These are phyloP conservation scores for Cryptomyrus ogoouensis DNA, from an alignment of 2,113 vertebrate genomes.

Conservation along the genomic window DNA sequence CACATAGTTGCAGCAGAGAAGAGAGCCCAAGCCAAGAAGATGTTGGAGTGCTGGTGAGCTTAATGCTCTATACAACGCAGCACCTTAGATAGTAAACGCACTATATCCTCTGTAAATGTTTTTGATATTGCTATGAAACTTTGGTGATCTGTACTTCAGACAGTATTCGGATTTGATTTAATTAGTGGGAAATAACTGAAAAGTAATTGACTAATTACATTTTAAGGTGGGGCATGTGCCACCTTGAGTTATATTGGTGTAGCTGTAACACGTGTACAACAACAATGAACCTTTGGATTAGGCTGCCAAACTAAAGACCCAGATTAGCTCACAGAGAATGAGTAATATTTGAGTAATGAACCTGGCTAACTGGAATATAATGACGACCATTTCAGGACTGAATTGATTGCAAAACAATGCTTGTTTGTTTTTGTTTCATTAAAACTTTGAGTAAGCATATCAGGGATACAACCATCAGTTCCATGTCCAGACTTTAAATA, in stretches of 20 bases:
- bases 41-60: slow-evolving; percentile 65
- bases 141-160: not conserved
- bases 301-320: not conserved
- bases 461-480: not conserved
- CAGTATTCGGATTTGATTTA: not conserved
- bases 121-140: not conserved
- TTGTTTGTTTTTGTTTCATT: not conserved
- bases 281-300: not conserved
- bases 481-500: not conserved
- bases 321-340: not conserved
- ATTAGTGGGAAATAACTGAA: not conserved
- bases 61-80: not conserved
- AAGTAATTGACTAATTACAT: not conserved
- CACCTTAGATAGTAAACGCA: not conserved
- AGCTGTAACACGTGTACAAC: not conserved
- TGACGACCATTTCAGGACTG: not conserved
- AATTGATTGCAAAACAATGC: not conserved
- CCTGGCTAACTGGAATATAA: not conserved
- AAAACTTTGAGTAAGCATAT: not conserved
- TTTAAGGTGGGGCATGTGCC: not conserved
- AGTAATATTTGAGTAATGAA: not conserved
- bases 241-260: not conserved
- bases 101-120: not conserved
- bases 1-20: slow-evolving; percentile 56
- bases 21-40: slow-evolving; percentile 59